Evolutionary conservation across 2,113 vertebrate species (phyloP).

Genomic region (Scomber scombrus): DNA sequence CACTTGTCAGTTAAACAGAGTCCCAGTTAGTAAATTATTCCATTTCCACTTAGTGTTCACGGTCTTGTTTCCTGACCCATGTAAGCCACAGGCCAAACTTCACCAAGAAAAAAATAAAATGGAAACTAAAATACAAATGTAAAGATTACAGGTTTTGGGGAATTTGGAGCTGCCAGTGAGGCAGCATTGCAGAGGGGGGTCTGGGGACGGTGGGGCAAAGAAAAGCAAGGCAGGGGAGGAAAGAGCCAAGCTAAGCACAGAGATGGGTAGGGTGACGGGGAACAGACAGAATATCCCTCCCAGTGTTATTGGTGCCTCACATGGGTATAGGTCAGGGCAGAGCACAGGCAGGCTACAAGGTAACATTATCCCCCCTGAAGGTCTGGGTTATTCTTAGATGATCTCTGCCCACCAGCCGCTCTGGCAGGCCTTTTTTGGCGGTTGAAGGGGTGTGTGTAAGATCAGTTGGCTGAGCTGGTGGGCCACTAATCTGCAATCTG

Average conservation of each 20-base stretch:
- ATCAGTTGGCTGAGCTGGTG: conserved; percentile 48
- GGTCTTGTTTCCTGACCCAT: conserved; percentile 49
- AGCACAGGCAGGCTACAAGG: conserved; percentile 64
- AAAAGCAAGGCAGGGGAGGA: conserved; percentile 53
- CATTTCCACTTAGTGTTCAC: conserved; percentile 52
- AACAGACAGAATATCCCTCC: conserved; percentile 52
- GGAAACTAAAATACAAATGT: conserved; percentile 8
- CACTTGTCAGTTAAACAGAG: conserved; percentile 20
- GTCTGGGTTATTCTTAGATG: conserved; percentile 84
- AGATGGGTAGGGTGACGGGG: conserved; percentile 46
- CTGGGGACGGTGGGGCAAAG: conserved; percentile 51
- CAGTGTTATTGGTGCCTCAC: conserved; percentile 79
- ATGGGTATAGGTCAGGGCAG: conserved; percentile 78
- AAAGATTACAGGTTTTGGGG: conserved; percentile 39
- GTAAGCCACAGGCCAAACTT: conserved; percentile 59
- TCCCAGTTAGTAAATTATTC: conserved; percentile 63
- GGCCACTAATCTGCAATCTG: not conserved
- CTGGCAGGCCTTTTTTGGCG: conserved; percentile 83
- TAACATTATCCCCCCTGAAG: conserved; percentile 80
- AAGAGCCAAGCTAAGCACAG: conserved; percentile 63
- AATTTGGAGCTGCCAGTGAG: conserved; percentile 71
- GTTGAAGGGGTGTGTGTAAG: conserved; percentile 47
- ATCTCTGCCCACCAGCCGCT: conserved; percentile 64
- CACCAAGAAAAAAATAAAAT: conserved; percentile 18
- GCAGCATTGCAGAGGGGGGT: conserved; percentile 76